These are phyloP conservation scores for Embidobia sp. DNA, from an alignment of 2,888 invertebrate species.

Conservation along the genomic window DNA sequence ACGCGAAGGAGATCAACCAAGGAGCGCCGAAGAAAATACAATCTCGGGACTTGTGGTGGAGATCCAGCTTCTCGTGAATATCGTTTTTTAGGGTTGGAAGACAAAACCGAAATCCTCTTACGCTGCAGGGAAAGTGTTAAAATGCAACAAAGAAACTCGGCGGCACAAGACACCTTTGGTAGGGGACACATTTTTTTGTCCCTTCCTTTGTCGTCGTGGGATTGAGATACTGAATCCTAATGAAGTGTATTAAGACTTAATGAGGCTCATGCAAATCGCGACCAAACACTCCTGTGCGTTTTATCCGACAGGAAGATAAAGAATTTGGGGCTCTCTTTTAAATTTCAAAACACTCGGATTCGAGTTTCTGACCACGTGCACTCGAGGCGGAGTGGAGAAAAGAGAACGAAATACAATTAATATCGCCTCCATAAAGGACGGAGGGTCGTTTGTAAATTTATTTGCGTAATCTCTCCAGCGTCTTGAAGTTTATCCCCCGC, in stretches of 20 bases:
- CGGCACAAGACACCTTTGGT: slow-evolving; percentile 25
- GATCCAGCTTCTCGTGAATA: slow-evolving; percentile 50
- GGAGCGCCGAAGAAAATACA: slow-evolving; percentile 43
- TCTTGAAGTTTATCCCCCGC: slow-evolving; percentile 47
- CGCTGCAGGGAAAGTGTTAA: slow-evolving; percentile 44
- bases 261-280: slow-evolving; percentile 33
- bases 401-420: slow-evolving; percentile 12
- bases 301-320: no score
- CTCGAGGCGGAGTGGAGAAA: slow-evolving; percentile 7
- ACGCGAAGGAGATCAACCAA: slow-evolving; percentile 21
- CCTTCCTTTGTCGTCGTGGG: slow-evolving; percentile 4
- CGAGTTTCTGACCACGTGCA: no score
- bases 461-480: slow-evolving; percentile 33
- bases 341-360: neutral
- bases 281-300: slow-evolving; percentile 15
- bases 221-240: slow-evolving; percentile 54
- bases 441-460: slow-evolving; percentile 32
- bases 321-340: neutral
- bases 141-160: slow-evolving; percentile 45
- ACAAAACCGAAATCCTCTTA: slow-evolving; percentile 63
- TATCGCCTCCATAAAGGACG: slow-evolving; percentile 29
- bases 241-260: slow-evolving; percentile 45
- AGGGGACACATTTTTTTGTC: slow-evolving; percentile 23
- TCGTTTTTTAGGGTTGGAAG: slow-evolving; percentile 35
- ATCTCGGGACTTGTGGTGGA: slow-evolving; percentile 48